Conservation (phyloP, 2,113 vertebrate species). For the Zosterops borbonicus region DNA sequence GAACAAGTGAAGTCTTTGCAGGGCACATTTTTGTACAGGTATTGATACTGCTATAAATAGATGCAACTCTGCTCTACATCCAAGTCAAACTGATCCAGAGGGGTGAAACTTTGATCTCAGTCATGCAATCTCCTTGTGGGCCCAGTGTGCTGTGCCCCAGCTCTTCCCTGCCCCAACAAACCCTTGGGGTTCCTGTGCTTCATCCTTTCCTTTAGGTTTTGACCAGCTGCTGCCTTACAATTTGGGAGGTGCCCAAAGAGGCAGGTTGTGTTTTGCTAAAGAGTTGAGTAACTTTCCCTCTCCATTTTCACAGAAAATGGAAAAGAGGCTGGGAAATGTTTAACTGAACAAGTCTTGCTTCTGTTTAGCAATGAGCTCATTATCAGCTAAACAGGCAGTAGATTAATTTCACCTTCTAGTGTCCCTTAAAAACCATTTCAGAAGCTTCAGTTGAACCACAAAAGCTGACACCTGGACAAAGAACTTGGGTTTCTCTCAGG, state of each 20-base stretch:
- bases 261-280: neutral
- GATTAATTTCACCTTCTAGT: neutral
- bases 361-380: neutral
- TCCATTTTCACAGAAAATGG: neutral
- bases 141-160: neutral
- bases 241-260: neutral
- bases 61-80: neutral
- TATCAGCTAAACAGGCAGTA: neutral
- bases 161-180: neutral
- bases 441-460: neutral
- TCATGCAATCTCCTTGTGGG: neutral
- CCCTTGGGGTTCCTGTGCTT: neutral
- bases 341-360: neutral
- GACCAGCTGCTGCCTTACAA: neutral
- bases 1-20: neutral
- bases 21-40: neutral
- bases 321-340: conserved; percentile 6
- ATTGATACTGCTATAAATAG: neutral
- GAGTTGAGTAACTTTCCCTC: neutral
- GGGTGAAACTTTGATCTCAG: neutral
- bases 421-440: neutral
- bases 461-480: neutral
- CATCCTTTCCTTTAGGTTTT: neutral
- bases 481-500: neutral
- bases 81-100: neutral